A percentile compares a stretch with the other conserved stretches of the same genome.
Conservation (phyloP, 2,113 vertebrate species). For the Platichthys stellatus region DNA sequence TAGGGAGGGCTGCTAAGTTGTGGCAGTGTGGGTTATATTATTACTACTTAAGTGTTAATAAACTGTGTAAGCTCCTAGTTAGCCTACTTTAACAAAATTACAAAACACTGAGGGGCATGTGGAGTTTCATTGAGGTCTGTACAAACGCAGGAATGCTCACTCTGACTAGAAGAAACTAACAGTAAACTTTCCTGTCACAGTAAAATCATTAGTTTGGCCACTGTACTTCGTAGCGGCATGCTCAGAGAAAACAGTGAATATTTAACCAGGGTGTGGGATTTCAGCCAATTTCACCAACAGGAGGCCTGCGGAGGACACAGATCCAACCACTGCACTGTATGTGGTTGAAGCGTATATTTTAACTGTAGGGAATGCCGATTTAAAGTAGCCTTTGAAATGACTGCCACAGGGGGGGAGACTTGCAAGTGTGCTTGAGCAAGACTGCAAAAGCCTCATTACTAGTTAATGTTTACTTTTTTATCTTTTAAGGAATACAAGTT, state of each 20-base stretch:
- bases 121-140: conserved; percentile 1
- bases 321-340: conserved; percentile 5
- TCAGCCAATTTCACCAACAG: conserved; percentile 56
- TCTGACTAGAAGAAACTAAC: conserved; percentile 13
- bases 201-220: conserved; percentile 59
- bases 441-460: conserved; percentile 26
- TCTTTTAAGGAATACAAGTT: conserved; percentile 37
- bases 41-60: conserved; percentile 14
- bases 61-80: conserved; percentile 23
- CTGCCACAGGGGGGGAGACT: background rate
- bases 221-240: conserved; percentile 34
- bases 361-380: background rate
- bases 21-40: conserved; percentile 11
- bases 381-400: conserved; percentile 2
- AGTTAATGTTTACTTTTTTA: conserved; percentile 63
- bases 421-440: background rate
- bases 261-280: conserved; percentile 71
- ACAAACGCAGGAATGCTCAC: conserved; percentile 24
- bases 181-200: conserved; percentile 36
- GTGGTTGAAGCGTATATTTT: conserved; percentile 18
- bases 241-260: conserved; percentile 55
- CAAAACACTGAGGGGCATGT: background rate
- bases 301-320: conserved; percentile 6
- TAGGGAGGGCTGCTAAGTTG: conserved; percentile 5
- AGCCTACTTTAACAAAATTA: conserved; percentile 13